Conservation (phyloP, 2,113 vertebrate genomes). For the Dipodomys spectabilis region DNA sequence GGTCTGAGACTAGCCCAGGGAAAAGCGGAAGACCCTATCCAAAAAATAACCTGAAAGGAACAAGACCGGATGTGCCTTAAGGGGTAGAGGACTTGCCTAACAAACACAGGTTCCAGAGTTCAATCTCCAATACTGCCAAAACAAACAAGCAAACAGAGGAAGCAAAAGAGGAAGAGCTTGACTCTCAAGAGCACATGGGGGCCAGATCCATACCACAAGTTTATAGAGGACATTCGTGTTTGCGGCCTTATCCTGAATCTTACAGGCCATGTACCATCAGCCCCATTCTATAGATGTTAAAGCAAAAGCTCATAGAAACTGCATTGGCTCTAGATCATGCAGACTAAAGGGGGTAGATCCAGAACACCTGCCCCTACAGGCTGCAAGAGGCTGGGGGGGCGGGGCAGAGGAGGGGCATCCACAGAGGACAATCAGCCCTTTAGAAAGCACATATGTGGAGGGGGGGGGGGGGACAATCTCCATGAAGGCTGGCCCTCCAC, state of each 20-base stretch:
- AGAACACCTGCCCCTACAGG: conserved; percentile 34
- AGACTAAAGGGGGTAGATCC: not conserved
- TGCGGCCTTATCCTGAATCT: not conserved
- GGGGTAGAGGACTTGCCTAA: no score
- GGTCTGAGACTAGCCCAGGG: no score
- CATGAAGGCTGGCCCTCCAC: not conserved
- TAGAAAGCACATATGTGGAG: not conserved
- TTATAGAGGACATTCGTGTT: not conserved
- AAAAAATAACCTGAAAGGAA: no score
- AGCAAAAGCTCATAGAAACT: not conserved
- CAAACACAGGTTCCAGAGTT: no score
- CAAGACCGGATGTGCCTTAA: no score
- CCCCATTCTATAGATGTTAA: not conserved
- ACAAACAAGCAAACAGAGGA: no score
- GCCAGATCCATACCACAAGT: accelerated
- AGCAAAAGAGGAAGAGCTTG: not conserved
- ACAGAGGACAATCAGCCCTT: conserved; percentile 68
- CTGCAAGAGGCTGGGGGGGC: not conserved
- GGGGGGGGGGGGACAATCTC: conserved; percentile 35
- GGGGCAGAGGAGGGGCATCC: not conserved
- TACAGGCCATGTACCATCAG: not conserved
- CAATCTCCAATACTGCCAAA: no score
- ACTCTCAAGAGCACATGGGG: not conserved
- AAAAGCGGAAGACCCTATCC: no score
- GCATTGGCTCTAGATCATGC: not conserved